phyloP scores from a whole-genome alignment of 2,797 vertebrate species.

The Crotalus adamanteus region DNA sequence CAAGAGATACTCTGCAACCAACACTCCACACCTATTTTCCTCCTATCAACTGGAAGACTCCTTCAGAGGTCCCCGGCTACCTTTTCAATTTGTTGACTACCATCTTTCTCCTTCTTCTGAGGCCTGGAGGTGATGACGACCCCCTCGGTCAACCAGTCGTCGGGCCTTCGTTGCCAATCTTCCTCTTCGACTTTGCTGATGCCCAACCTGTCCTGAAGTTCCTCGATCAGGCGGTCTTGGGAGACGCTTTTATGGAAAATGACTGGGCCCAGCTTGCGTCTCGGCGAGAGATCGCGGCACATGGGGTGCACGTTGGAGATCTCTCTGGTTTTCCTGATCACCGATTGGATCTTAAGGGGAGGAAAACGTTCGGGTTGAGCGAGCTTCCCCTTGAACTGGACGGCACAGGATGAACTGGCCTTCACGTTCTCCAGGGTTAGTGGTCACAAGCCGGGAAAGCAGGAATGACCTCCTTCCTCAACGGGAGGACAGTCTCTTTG shows the following conservation, averaged over 20 bases:
- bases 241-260: slow-evolving; percentile 88
- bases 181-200: slow-evolving; percentile 77
- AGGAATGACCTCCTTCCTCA: slow-evolving; percentile 44
- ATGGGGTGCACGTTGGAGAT: slow-evolving; percentile 90
- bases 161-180: slow-evolving; percentile 66
- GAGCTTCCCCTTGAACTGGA: slow-evolving; percentile 5
- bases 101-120: slow-evolving; percentile 73
- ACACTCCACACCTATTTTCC: background rate
- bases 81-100: slow-evolving; percentile 86
- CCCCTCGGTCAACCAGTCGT: slow-evolving; percentile 91
- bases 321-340: slow-evolving; percentile 95
- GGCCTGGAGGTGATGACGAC: slow-evolving; percentile 86
- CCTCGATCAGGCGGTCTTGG: slow-evolving; percentile 87
- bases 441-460: slow-evolving; percentile 37
- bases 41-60: background rate
- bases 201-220: slow-evolving; percentile 91
- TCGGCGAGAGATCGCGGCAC: slow-evolving; percentile 85
- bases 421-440: slow-evolving; percentile 47
- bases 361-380: slow-evolving; percentile 53
- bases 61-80: slow-evolving; percentile 68
- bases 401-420: slow-evolving; percentile 28
- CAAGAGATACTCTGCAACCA: background rate
- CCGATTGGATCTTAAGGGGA: slow-evolving; percentile 88
- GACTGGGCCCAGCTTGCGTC: slow-evolving; percentile 84
- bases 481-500: slow-evolving; percentile 46